These are phyloP conservation scores for Idaea dimidiata DNA, from an alignment of 2,888 invertebrate genomes.

Conservation along the genomic window DNA sequence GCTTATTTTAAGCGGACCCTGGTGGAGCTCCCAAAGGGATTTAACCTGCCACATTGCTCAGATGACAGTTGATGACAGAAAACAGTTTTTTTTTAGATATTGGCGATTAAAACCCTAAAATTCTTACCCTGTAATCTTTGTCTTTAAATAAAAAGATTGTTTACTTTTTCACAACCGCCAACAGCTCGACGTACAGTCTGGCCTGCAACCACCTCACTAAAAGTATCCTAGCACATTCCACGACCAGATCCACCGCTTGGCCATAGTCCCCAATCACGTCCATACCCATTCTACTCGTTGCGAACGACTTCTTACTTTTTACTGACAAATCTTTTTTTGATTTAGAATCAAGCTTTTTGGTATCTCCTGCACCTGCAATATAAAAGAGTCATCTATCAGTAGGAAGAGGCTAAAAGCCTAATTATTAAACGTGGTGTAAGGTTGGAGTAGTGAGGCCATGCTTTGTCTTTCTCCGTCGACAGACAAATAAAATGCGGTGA, in stretches of 20 bases:
- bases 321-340: constrained; percentile 26
- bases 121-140: neutral
- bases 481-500: too few species aligned
- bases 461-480: too few species aligned
- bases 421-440: too few species aligned
- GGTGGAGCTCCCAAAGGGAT: too few species aligned
- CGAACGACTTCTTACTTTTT: constrained; percentile 28
- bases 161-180: constrained; percentile 52
- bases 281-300: constrained; percentile 28
- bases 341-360: constrained; percentile 32
- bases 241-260: constrained; percentile 51
- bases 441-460: too few species aligned
- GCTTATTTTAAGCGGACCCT: too few species aligned
- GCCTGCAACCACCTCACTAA: constrained; percentile 62
- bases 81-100: too few species aligned
- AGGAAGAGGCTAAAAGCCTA: too few species aligned
- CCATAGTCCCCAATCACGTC: constrained; percentile 51
- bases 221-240: constrained; percentile 55
- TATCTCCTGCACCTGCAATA: neutral
- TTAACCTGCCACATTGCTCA: too few species aligned
- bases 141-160: constrained; percentile 10
- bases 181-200: constrained; percentile 52
- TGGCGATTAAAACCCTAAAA: too few species aligned
- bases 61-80: too few species aligned
- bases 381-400: neutral